phyloP scores from a whole-genome alignment of 1,140 invertebrate species.

The Holcopasites calliopsidis region DNA sequence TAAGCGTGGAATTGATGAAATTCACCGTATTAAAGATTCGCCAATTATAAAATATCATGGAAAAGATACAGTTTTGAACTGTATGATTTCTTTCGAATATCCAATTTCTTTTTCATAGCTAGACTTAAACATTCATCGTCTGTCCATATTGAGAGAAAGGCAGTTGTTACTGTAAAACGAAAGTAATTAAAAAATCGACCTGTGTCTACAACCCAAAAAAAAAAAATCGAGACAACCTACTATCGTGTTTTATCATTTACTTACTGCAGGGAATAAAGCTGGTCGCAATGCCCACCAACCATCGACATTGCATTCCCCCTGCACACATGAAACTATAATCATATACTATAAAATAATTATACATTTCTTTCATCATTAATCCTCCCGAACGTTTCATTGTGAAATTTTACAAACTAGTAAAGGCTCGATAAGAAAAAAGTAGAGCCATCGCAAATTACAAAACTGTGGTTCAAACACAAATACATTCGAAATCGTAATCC shows the following conservation, averaged over 20 bases:
- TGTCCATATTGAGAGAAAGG: not conserved
- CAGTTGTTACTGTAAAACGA: conserved; percentile 19
- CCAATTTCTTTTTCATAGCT: not conserved
- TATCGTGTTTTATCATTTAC: conserved; percentile 71
- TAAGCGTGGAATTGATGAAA: not conserved
- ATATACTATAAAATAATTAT: conserved; percentile 67
- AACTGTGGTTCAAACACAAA: not conserved
- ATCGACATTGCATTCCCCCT: conserved; percentile 80
- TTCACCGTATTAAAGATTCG: not conserved
- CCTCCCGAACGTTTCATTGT: not conserved
- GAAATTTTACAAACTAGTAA: not conserved
- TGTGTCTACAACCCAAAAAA: conserved; percentile 38
- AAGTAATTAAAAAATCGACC: conserved; percentile 25
- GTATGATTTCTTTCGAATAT: not conserved
- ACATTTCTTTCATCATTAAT: conserved; percentile 18
- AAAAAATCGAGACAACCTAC: conserved; percentile 59
- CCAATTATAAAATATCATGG: not conserved
- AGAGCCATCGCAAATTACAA: too few species aligned
- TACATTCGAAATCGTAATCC: conserved; percentile 15
- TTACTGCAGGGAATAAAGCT: conserved; percentile 80
- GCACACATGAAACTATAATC: conserved; percentile 77
- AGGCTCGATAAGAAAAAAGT: too few species aligned
- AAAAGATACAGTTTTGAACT: not conserved
- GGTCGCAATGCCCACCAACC: conserved; percentile 79
- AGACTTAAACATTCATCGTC: not conserved